phyloP scores from a whole-genome alignment of 64 coral and sea anemone species.

The Hydrozoanthus tunicans region DNA sequence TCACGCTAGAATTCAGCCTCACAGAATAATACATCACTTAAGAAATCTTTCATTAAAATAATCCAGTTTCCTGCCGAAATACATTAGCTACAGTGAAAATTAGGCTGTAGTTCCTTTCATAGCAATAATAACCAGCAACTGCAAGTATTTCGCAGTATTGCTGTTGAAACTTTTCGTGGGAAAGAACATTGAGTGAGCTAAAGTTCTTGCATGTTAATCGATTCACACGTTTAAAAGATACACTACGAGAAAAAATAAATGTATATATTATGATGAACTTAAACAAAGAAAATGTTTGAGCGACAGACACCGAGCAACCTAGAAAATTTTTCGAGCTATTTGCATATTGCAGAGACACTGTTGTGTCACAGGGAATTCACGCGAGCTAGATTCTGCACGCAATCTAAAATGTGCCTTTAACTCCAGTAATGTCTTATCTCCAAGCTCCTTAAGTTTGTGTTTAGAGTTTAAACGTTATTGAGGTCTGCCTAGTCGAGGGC shows the following conservation, averaged over 20 bases:
- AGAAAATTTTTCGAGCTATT: conserved; percentile 84
- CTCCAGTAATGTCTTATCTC: conserved; percentile 13
- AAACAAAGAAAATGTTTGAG: conserved; percentile 59
- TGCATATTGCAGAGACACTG: conserved; percentile 94
- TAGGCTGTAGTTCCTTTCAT: not conserved
- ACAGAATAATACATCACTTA: not conserved
- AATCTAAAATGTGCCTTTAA: conserved; percentile 48
- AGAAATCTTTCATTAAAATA: conserved; percentile 39
- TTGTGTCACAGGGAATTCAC: conserved; percentile 81
- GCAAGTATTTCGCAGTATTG: not conserved
- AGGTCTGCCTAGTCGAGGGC: conserved; percentile 24
- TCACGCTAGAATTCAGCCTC: not conserved
- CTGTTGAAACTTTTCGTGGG: not conserved
- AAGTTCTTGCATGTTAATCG: conserved; percentile 2
- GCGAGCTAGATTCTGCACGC: conserved; percentile 61
- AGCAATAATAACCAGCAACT: too few relatives aligned
- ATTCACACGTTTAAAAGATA: not conserved
- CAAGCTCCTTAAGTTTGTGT: not conserved
- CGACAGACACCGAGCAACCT: conserved; percentile 78
- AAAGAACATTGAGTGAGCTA: not conserved
- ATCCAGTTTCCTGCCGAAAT: conserved; percentile 48
- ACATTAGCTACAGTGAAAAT: conserved; percentile 45
- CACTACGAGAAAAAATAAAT: conserved; percentile 36
- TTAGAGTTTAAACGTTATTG: not conserved
- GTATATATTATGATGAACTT: conserved; percentile 43